A percentile compares a stretch with the other conserved stretches of the same genome.
phyloP scores from a whole-genome alignment of 2,888 invertebrate species.

The Pelosia muscerda region DNA sequence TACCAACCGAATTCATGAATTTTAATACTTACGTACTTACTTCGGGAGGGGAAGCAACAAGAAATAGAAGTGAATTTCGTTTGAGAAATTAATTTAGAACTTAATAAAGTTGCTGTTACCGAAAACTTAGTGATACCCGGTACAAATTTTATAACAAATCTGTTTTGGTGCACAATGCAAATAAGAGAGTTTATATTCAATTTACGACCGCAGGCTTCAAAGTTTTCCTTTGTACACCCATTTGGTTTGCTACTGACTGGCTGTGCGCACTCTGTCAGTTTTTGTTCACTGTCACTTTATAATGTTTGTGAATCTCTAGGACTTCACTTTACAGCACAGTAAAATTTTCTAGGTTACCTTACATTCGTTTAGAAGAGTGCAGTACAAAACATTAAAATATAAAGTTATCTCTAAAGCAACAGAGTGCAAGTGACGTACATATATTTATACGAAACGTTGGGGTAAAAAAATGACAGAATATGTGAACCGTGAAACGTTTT shows the following conservation, averaged over 20 bases:
- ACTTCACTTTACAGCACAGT: no score
- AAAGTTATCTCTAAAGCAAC: no score
- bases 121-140: conserved; percentile 36
- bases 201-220: conserved; percentile 61
- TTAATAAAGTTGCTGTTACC: conserved; percentile 25
- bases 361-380: background rate
- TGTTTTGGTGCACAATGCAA: conserved; percentile 61
- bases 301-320: conserved; percentile 37
- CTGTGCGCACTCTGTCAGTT: conserved; percentile 58
- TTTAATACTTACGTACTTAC: conserved; percentile 16
- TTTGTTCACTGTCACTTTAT: conserved; percentile 52
- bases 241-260: conserved; percentile 52
- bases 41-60: conserved; percentile 21
- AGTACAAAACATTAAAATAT: no score
- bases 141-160: conserved; percentile 53
- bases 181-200: conserved; percentile 72
- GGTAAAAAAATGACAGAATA: no score
- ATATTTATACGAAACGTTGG: no score
- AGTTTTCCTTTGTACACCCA: conserved; percentile 64
- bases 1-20: background rate
- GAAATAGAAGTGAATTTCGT: conserved; percentile 18
- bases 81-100: conserved; percentile 41
- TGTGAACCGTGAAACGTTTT: no score
- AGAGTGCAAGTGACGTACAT: no score
- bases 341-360: background rate